phyloP scores from a whole-genome alignment of 2,113 vertebrate genomes.

The Electrona antarctica region DNA sequence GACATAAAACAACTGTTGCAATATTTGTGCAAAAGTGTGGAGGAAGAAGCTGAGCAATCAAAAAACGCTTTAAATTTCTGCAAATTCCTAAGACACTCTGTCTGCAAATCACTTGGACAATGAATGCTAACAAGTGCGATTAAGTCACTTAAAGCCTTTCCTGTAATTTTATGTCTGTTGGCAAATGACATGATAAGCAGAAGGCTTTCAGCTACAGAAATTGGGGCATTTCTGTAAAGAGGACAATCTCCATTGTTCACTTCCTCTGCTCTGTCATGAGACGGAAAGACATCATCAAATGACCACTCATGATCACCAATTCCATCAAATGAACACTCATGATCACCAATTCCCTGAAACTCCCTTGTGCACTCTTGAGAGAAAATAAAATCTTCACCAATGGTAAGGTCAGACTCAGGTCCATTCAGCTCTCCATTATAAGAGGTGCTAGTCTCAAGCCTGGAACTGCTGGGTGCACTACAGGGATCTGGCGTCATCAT shows the following conservation, averaged over 20 bases:
- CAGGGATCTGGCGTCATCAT: too few species aligned
- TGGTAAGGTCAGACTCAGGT: too few species aligned
- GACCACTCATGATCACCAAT: too few species aligned
- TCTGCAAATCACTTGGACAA: constrained; percentile 11
- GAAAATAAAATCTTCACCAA: too few species aligned
- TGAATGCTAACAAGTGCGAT: constrained; percentile 14
- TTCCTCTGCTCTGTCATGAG: constrained; percentile 6
- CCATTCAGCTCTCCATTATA: too few species aligned
- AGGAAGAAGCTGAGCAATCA: background rate
- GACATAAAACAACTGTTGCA: constrained; percentile 10
- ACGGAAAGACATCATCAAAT: background rate
- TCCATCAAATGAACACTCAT: too few species aligned
- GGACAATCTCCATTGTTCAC: constrained; percentile 11
- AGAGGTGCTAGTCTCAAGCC: too few species aligned
- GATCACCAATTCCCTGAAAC: too few species aligned
- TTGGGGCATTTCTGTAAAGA: constrained; percentile 18
- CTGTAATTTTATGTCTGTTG: constrained; percentile 19
- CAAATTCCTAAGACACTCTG: constrained; percentile 19
- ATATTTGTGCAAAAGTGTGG: constrained; percentile 17
- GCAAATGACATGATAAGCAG: constrained; percentile 24
- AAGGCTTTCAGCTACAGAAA: constrained; percentile 27
- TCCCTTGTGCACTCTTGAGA: too few species aligned
- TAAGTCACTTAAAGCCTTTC: constrained; percentile 25
- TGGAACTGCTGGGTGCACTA: too few species aligned
- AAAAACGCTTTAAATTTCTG: constrained; percentile 16